Evolutionary conservation across 2,797 vertebrate species (phyloP), one percentile per base, ranked within the genome.

Genomic region (Sorex maritimensis): DNA sequence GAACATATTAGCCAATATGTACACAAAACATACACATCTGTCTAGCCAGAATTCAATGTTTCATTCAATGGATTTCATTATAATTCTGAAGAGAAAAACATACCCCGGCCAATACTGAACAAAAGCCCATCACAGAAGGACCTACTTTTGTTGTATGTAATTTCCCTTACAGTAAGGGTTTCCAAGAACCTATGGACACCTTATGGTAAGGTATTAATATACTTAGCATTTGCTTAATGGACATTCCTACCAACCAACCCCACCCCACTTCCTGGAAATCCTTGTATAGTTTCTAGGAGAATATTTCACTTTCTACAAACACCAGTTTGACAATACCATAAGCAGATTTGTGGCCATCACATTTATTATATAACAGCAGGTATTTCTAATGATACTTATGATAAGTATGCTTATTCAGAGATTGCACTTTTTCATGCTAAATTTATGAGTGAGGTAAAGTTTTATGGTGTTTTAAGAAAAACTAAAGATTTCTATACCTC

Each of bases 401-500:
- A 72, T 10, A 4, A 38, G 6, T 44, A 3, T 23, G 28, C 65
- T 93, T 63, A 38, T 30, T 87, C 65, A 61, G 34, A 82, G 2
- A 28, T 3, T 49, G 7, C 14, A 21, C 52, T 77, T 78, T 79
- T 41, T 52, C 26, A 30, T 12, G 0, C 65, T 41, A 6, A 26
- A 34, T 21, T 73, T 79, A 73, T 19, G 38, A 85, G 21, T 52
- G n/a, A 28, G 38, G 28, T 80, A 85, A 63, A 58, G 77, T 69
- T 80, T 83, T 23, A 83, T 79, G 14, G 11, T 72, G 0, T 71
- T 74, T 82, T 44, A 68, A 67, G 38, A 34, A 88, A 71, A 92
- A 63, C 15, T 12, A 17, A 26, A 1, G 0, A 30, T 90, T 83
- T 81, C 19, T 52, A 34, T 12, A 41, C 1, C 24, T 94, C 23